Base-by-base conservation (phyloP, 2,797 vertebrate species). In the Zalophus californianus region DNA sequence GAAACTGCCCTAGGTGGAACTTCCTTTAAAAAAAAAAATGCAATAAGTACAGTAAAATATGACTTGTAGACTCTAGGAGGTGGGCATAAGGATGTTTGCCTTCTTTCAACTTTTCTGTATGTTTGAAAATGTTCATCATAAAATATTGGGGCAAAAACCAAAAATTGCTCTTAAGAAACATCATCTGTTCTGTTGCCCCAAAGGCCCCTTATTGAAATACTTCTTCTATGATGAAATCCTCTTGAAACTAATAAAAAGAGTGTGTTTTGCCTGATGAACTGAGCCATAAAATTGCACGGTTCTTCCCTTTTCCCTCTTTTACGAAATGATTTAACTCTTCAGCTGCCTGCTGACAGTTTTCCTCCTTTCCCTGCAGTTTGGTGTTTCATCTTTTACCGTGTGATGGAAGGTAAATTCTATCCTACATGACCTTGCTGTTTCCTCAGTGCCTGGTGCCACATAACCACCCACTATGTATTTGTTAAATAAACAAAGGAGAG, bases 71-170 rank as follows among this genome's bases (percentile, higher is more conserved):
- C 54, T 48, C 23, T 7, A 23, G 58, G 70, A 68, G 3, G n/a
- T 58, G 60, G 38, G 38, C 7, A 21, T 32, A 29, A 1, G 54
- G 20, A 52, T 32, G 48, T 77, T 79, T 21, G 5, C 58, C 32
- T 60, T 66, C 62, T 92, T 88, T 29, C 13, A 60, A 20, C 41
- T 91, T 73, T 62, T 66, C 38, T 73, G 23, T 60, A 0, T 21
- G 73, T 73, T 93, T 77, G 92, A 80, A 88, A 84, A 78, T 73
- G 21, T 54, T 92, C 85, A 70, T 38, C 58, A 64, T 86, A 88
- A 72, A 72, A 83, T 50, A 32, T 20, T 27, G 50, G 38, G 8
- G 35, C 7, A 15, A n/a, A 72, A 32, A 27, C 14, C 16, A 56
- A 32, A 35, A 56, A 41, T 18, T 50, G 56, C n/a, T 60, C 5